phyloP scores from a whole-genome alignment of 2,888 invertebrate genomes.

The Hemistola chrysoprasaria region DNA sequence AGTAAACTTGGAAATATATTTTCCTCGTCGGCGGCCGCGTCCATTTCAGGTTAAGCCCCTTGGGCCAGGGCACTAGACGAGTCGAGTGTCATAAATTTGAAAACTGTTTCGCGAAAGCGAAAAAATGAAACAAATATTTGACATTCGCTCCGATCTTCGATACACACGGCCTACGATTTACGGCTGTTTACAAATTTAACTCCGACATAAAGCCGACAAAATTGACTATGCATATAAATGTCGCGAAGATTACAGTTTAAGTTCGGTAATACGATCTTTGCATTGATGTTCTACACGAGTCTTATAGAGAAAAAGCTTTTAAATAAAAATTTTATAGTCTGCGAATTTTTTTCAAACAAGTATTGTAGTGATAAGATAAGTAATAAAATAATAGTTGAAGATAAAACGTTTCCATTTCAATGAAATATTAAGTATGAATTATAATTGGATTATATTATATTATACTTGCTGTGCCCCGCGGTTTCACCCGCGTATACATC shows the following conservation, averaged over 20 bases:
- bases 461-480: too few relatives aligned
- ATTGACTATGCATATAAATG: conserved; percentile 30
- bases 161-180: conserved; percentile 46
- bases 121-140: conserved; percentile 74
- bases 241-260: conserved; percentile 10
- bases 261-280: conserved; percentile 5
- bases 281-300: conserved; percentile 2
- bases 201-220: conserved; percentile 32
- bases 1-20: conserved; percentile 82
- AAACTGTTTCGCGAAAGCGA: conserved; percentile 73
- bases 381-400: too few relatives aligned
- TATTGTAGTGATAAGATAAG: too few relatives aligned
- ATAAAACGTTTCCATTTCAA: too few relatives aligned
- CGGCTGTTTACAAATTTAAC: conserved; percentile 48
- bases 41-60: conserved; percentile 80
- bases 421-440: too few relatives aligned
- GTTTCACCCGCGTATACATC: too few relatives aligned
- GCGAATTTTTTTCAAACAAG: background rate
- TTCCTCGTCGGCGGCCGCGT: conserved; percentile 74
- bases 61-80: conserved; percentile 75
- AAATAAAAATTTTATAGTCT: conserved; percentile 14
- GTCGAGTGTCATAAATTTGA: conserved; percentile 80
- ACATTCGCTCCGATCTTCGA: conserved; percentile 59
- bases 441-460: too few relatives aligned
- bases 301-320: conserved; percentile 24